Percentiles rank a stretch among this genome's conserved stretches.
Evolutionary conservation across 2,113 vertebrate species (phyloP).

Genomic region (Euleptes europaea): DNA sequence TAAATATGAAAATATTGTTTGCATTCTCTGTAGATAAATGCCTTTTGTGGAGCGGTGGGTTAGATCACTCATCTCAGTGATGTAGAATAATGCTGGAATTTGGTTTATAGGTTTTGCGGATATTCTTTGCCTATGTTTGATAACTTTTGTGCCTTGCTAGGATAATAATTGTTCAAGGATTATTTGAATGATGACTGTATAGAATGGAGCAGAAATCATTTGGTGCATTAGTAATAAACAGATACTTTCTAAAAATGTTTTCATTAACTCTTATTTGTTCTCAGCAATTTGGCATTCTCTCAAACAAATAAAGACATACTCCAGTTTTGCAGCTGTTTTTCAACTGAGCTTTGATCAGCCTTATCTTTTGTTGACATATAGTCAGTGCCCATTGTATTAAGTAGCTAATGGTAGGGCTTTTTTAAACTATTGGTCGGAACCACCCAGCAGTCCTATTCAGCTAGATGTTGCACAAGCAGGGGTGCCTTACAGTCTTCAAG

Average conservation of each 20-base stretch:
- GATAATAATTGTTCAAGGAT: conserved; percentile 57
- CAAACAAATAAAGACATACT: conserved; percentile 36
- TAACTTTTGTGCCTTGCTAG: conserved; percentile 64
- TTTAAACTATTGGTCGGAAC: background rate
- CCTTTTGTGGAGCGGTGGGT: background rate
- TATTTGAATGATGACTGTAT: conserved; percentile 62
- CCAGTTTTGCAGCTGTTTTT: background rate
- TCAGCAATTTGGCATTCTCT: background rate
- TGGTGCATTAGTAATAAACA: conserved; percentile 53
- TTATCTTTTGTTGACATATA: background rate
- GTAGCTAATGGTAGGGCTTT: background rate
- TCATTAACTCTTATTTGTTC: background rate
- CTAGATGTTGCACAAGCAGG: background rate
- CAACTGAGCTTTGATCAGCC: conserved; percentile 3
- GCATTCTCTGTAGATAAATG: conserved; percentile 21
- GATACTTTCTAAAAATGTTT: conserved; percentile 3
- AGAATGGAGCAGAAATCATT: conserved; percentile 57
- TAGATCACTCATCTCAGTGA: background rate
- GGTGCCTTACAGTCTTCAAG: background rate
- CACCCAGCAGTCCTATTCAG: background rate
- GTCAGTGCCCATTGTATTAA: background rate
- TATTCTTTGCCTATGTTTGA: conserved; percentile 61
- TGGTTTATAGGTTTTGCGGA: conserved; percentile 46
- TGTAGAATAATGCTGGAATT: conserved; percentile 13
- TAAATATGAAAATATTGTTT: conserved; percentile 36